Conservation (phyloP, 2,113 vertebrate genomes). For the Ibidorhyncha struthersii region DNA sequence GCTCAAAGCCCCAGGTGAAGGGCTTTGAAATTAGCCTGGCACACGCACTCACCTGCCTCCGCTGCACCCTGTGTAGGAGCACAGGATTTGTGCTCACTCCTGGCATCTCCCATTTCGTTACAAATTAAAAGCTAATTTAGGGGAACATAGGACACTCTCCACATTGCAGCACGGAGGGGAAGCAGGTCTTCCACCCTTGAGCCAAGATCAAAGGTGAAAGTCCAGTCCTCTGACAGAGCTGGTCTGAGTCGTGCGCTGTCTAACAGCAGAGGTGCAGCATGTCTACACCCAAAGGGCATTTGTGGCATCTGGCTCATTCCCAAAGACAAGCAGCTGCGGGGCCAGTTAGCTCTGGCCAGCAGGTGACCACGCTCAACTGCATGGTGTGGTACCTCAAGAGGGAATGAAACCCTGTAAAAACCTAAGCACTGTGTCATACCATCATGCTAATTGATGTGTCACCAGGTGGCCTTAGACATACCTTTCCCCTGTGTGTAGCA, state of each 20-base stretch:
- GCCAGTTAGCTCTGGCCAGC: neutral
- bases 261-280: neutral
- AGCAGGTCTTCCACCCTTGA: neutral
- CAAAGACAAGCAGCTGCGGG: neutral
- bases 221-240: neutral
- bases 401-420: neutral
- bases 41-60: too few species aligned
- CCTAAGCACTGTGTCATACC: neutral
- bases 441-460: accelerated
- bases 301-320: neutral
- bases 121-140: neutral
- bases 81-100: neutral
- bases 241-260: neutral
- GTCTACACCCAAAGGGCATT: neutral
- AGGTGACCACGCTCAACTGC: neutral
- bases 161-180: neutral
- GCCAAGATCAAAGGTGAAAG: neutral
- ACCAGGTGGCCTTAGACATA: neutral
- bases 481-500: neutral
- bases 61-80: neutral
- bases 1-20: neutral
- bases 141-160: neutral
- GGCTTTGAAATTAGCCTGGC: neutral
- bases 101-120: neutral
- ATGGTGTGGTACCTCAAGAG: neutral